Conservation (phyloP, 2,113 vertebrate genomes). For the Semnopithecus entellus region DNA sequence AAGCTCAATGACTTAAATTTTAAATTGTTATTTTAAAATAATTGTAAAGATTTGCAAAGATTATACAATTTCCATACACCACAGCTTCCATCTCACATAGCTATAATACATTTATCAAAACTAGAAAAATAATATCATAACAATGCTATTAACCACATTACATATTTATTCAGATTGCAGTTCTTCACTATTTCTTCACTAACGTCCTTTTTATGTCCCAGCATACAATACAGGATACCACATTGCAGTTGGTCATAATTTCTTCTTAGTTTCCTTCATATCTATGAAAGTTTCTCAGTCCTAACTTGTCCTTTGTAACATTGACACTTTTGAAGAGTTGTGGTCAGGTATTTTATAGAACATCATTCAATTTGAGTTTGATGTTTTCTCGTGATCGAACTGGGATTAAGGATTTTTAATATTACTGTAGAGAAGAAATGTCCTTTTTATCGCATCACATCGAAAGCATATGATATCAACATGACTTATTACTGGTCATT, state of each 20-base stretch:
- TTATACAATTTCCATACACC: not conserved
- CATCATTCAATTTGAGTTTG: not conserved
- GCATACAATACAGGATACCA: not conserved
- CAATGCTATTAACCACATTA: not conserved
- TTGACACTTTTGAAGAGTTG: not conserved
- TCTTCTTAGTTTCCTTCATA: not conserved
- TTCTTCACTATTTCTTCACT: not conserved
- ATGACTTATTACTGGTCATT: not conserved
- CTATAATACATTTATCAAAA: not conserved
- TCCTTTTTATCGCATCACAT: not conserved
- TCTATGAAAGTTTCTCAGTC: not conserved
- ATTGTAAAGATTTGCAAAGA: not conserved
- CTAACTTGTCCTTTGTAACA: not conserved
- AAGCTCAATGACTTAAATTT: not conserved
- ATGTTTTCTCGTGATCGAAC: not conserved
- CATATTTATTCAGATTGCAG: not conserved
- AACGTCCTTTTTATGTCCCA: not conserved
- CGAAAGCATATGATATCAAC: not conserved
- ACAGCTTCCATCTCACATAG: not conserved
- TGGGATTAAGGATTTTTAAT: not conserved
- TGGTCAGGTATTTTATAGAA: not conserved
- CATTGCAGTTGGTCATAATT: not conserved
- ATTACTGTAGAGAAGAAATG: not conserved
- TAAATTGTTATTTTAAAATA: conserved; percentile 13
- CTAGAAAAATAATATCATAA: not conserved